Conservation (phyloP, 2,113 vertebrate genomes). For the Odocoileus virginianus region DNA sequence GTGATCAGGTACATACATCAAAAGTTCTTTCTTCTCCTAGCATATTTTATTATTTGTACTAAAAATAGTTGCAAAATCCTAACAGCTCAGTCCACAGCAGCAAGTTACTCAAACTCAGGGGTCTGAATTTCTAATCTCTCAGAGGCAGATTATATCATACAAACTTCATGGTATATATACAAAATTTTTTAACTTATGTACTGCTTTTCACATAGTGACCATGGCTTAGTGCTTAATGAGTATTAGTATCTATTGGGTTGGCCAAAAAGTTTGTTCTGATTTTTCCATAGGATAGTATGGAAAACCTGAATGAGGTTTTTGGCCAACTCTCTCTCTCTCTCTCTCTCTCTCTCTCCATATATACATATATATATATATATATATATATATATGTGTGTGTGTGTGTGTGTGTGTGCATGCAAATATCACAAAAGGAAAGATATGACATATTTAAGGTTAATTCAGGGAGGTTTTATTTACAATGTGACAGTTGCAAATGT, state of each 20-base stretch:
- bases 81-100: not conserved
- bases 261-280: not conserved
- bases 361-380: too few species aligned
- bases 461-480: not conserved
- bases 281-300: not conserved
- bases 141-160: not conserved
- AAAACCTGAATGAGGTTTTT: not conserved
- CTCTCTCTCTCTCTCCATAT: not conserved
- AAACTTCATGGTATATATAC: not conserved
- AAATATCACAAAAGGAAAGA: not conserved
- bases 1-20: not conserved
- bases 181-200: not conserved
- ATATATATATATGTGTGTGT: rapidly evolving
- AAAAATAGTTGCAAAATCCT: not conserved
- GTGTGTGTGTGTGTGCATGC: not conserved
- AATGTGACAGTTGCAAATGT: not conserved
- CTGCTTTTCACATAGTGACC: not conserved
- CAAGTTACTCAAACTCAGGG: not conserved
- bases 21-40: not conserved
- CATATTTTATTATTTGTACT: not conserved
- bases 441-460: not conserved
- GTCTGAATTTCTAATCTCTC: not conserved
- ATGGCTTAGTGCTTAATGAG: not conserved
- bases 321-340: not conserved
- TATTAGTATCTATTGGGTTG: not conserved